These are phyloP conservation scores for Drosophila putrida DNA, from an alignment of 2,888 invertebrate species.

Conservation along the genomic window DNA sequence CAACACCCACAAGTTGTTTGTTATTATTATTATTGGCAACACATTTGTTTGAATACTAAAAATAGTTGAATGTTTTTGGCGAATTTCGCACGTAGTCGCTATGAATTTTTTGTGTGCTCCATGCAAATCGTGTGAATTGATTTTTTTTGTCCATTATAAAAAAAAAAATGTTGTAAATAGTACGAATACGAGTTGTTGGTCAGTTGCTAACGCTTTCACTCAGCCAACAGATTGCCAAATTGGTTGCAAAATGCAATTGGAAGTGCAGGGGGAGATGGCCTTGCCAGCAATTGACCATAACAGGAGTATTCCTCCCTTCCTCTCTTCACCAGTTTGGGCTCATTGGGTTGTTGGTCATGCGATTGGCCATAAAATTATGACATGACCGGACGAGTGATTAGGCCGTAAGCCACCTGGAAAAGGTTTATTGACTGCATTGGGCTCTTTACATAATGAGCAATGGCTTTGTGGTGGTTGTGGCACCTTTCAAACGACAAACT, in stretches of 20 bases:
- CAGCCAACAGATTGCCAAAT: slow-evolving; percentile 54
- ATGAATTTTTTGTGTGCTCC: slow-evolving; percentile 55
- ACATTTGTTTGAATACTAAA: slow-evolving; percentile 45
- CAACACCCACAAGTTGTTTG: slow-evolving; percentile 53
- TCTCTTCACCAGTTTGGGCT: slow-evolving; percentile 19
- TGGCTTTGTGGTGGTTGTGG: slow-evolving; percentile 12
- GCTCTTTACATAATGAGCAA: slow-evolving; percentile 72
- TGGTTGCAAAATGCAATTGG: slow-evolving; percentile 49
- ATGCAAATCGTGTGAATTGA: slow-evolving; percentile 64
- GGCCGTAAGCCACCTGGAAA: slow-evolving; percentile 48
- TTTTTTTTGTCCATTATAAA: slow-evolving; percentile 63
- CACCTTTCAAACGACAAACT: slow-evolving; percentile 61
- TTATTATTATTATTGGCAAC: slow-evolving; percentile 47
- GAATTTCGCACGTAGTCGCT: slow-evolving; percentile 58
- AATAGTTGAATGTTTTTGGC: slow-evolving; percentile 28
- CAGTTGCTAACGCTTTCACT: slow-evolving; percentile 58
- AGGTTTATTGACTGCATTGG: slow-evolving; percentile 66
- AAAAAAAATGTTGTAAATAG: slow-evolving; percentile 18
- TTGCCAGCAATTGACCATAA: slow-evolving; percentile 57
- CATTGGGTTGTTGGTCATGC: slow-evolving; percentile 41
- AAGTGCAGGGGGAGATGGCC: slow-evolving; percentile 34
- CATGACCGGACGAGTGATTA: slow-evolving; percentile 49
- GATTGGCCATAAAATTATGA: slow-evolving; percentile 70
- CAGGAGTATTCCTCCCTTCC: slow-evolving; percentile 3
- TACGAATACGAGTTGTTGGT: slow-evolving; percentile 42